Conservation (phyloP, 1,140 invertebrate species). For the Drosophila truncata region DNA sequence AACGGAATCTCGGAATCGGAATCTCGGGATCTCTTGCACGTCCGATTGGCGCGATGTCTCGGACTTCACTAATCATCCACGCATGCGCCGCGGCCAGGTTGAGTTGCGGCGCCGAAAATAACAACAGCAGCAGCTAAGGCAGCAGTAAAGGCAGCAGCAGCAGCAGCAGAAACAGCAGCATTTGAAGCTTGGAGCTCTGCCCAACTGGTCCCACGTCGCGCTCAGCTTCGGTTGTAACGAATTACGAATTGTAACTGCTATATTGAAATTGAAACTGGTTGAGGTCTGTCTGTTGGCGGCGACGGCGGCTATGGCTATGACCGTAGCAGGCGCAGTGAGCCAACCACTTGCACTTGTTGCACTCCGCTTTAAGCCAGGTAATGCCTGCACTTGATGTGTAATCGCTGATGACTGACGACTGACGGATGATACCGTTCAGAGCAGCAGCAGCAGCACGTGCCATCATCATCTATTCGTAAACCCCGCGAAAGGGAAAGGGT, state of each 20-base stretch:
- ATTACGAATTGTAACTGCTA: constrained; percentile 66
- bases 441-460: constrained; percentile 5
- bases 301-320: too few species aligned
- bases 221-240: constrained; percentile 70
- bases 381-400: constrained; percentile 16
- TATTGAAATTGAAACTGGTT: constrained; percentile 83
- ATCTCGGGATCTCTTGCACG: constrained; percentile 22
- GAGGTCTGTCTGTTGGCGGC: constrained; percentile 55
- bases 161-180: constrained; percentile 28
- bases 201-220: constrained; percentile 30
- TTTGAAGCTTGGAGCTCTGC: constrained; percentile 13
- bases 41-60: constrained; percentile 73
- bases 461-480: background rate
- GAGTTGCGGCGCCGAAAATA: constrained; percentile 52
- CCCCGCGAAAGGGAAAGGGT: constrained; percentile 5
- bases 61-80: constrained; percentile 81
- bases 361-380: constrained; percentile 7
- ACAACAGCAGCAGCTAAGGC: constrained; percentile 28
- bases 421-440: background rate
- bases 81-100: constrained; percentile 64
- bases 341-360: constrained; percentile 53
- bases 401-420: background rate
- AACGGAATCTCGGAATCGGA: background rate
- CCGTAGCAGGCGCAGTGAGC: constrained; percentile 30
- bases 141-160: constrained; percentile 11